phyloP scores from a whole-genome alignment of 2,888 invertebrate genomes.

The Callinectes sapidus region DNA sequence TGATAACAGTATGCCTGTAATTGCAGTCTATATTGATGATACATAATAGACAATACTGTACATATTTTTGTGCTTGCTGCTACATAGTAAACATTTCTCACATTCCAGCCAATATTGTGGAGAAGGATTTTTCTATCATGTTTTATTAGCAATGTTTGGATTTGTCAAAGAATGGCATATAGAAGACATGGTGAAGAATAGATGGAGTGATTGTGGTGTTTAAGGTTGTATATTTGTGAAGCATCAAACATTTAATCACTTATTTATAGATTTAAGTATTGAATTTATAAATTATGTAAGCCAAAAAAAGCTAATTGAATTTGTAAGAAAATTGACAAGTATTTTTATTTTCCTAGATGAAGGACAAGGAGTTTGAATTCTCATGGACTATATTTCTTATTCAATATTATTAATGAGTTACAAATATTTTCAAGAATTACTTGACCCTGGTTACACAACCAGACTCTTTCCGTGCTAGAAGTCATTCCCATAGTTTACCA shows the following conservation, averaged over 20 bases:
- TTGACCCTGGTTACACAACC: too few relatives aligned
- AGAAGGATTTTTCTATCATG: neutral
- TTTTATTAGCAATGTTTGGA: neutral
- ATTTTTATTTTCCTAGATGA: neutral
- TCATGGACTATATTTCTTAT: neutral
- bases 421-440: neutral
- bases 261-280: neutral
- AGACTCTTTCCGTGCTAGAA: too few relatives aligned
- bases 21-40: neutral
- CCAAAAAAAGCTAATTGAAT: neutral
- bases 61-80: neutral
- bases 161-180: neutral
- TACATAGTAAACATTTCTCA: neutral
- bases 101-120: neutral
- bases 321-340: neutral
- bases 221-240: neutral
- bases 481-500: too few relatives aligned
- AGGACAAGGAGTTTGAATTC: neutral
- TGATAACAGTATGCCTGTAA: neutral
- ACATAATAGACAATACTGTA: neutral
- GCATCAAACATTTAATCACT: neutral
- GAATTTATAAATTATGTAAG: neutral
- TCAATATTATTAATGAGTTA: neutral
- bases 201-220: neutral
- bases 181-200: neutral